Evolutionary conservation across 2,113 vertebrate species (phyloP).

Genomic region (Mugil cephalus): DNA sequence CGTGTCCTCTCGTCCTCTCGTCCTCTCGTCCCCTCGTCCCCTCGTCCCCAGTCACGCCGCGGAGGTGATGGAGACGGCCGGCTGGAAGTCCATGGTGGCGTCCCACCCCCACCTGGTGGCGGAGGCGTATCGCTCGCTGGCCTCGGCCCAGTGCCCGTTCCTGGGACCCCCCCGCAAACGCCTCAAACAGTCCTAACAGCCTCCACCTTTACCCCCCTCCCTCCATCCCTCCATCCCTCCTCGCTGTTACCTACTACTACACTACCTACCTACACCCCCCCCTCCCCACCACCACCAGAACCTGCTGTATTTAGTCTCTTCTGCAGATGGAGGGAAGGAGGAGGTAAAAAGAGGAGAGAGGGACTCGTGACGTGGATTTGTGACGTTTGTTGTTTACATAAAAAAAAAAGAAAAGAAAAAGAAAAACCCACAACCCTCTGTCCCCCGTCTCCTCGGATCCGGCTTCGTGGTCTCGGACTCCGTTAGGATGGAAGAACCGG

Average conservation of each 20-base stretch:
- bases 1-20: neutral
- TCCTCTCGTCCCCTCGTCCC: neutral
- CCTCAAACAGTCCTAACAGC: conserved; percentile 96
- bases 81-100: conserved; percentile 98
- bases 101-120: conserved; percentile 98
- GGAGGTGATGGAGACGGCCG: conserved; percentile 97
- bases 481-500: conserved; percentile 39
- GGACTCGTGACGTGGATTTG: conserved; percentile 61
- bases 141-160: conserved; percentile 97
- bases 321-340: conserved; percentile 59
- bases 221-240: conserved; percentile 23
- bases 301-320: conserved; percentile 77
- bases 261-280: conserved; percentile 70
- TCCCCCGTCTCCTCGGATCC: conserved; percentile 48
- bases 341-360: conserved; percentile 33
- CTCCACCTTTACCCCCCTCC: conserved; percentile 19
- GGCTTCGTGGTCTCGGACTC: conserved; percentile 64
- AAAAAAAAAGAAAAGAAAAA: conserved; percentile 22
- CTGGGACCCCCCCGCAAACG: conserved; percentile 97
- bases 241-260: conserved; percentile 71
- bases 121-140: conserved; percentile 96
- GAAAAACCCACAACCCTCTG: conserved; percentile 9
- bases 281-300: conserved; percentile 58
- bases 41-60: conserved; percentile 75
- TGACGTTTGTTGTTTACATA: conserved; percentile 70